Evolutionary conservation across 92 coral and sea anemone genomes (phyloP), one percentile per base, ranked within the genome.

Genomic region (Pocillopora grandis): DNA sequence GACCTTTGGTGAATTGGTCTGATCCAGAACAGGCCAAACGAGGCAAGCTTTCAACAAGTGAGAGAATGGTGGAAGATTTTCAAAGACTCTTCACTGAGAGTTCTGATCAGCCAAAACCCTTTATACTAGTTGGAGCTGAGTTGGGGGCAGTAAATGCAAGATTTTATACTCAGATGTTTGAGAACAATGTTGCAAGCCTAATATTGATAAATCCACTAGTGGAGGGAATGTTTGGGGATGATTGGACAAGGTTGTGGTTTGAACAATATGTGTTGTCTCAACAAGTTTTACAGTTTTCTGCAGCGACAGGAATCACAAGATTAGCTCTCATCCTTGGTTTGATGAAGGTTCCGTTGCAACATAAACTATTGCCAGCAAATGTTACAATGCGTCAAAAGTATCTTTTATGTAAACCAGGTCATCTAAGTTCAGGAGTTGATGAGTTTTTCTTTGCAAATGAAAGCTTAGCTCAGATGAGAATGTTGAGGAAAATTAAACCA

Each of bases 41-140:
- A 79, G 98, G 95, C 59, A 78, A 82, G 70, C 92, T 87, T 56
- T 93, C 93, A 13, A 96, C 98, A 9, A 94, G 93, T 31, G 96
- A 96, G 79, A 94, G 94, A 71, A 96, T 96, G 98, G 95, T 87
- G 13, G 98, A 90, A 27, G 96, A 96, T 87, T 88, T 96, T 69
- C 95, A 90, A 57, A 76, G 92, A 37, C 89, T 96, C 10, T 85
- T 96, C 66, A 90, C 94, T 15, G 83, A 85, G 27, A 80, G 95
- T 58, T 92, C 94, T 37, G 83, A 88, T 58, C 95, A 93, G 76
- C 73, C 87, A 58, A 87, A 80, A 55, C 95, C 95, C 11, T 89
- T 96, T 79, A 83, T 96, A 21, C 88, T 96, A 12, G 98, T 96
- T 61, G 98, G 98, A 19, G 91, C 96, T 17, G 98, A 91, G 58